These are phyloP conservation scores for Ctenomys sociabilis DNA, from an alignment of 2,113 vertebrate species.

Conservation along the genomic window DNA sequence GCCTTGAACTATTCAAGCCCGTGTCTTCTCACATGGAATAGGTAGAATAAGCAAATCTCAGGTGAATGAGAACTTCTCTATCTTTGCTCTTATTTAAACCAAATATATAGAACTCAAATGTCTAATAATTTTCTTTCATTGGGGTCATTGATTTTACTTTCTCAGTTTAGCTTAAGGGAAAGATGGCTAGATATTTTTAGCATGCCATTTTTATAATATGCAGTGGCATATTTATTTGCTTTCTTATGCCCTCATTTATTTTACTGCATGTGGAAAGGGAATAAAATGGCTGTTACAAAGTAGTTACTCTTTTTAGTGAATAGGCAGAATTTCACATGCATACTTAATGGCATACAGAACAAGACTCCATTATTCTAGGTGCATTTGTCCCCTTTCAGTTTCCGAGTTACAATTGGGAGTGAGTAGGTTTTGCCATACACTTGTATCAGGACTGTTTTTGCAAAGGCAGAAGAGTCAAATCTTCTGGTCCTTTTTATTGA, in stretches of 20 bases:
- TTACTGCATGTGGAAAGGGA: background rate
- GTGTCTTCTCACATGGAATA: background rate
- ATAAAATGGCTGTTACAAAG: background rate
- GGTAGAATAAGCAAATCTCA: background rate
- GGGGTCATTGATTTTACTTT: constrained; percentile 63
- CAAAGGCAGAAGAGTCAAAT: background rate
- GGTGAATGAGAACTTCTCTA: background rate
- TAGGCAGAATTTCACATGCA: background rate
- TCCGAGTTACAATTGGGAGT: constrained; percentile 5
- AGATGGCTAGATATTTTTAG: constrained; percentile 48
- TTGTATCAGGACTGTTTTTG: background rate
- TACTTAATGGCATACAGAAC: background rate
- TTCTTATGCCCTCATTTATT: background rate
- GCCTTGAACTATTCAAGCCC: background rate
- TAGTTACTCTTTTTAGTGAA: constrained; percentile 32
- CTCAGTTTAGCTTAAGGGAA: constrained; percentile 38
- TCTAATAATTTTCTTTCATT: constrained; percentile 49
- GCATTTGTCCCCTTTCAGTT: background rate
- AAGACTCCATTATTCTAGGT: background rate
- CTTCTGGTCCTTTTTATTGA: background rate
- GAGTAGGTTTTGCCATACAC: background rate
- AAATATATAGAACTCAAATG: background rate
- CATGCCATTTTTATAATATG: background rate
- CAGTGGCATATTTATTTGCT: constrained; percentile 23
- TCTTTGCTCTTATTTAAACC: constrained; percentile 49